Percentiles rank a stretch among this genome's conserved stretches.
phyloP scores from a whole-genome alignment of 2,888 invertebrate genomes.

The Drosophila glabriapex region DNA sequence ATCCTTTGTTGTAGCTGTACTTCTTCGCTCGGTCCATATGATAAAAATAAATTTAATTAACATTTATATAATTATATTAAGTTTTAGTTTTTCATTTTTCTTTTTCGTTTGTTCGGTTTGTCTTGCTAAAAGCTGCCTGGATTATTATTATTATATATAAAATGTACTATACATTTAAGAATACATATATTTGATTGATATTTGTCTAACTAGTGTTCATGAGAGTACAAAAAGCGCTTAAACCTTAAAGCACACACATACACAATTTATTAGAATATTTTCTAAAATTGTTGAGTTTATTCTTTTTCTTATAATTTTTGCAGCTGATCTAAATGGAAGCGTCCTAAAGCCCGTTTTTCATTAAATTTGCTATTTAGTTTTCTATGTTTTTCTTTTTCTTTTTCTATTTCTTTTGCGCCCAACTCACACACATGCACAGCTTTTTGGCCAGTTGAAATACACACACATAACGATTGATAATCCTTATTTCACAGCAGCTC shows the following conservation, averaged over 20 bases:
- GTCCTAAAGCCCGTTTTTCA: slow-evolving; percentile 25
- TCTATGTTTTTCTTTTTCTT: neutral
- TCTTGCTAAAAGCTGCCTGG: slow-evolving; percentile 59
- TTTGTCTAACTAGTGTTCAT: slow-evolving; percentile 69
- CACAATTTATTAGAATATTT: slow-evolving; percentile 33
- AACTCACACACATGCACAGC: slow-evolving; percentile 27
- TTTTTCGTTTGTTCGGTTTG: neutral
- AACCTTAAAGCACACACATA: slow-evolving; percentile 40
- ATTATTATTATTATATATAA: slow-evolving; percentile 44
- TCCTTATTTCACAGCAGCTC: slow-evolving; percentile 23
- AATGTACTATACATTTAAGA: slow-evolving; percentile 46
- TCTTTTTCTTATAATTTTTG: slow-evolving; percentile 9
- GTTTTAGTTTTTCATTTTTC: neutral
- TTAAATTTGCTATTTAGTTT: slow-evolving; percentile 10
- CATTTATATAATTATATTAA: slow-evolving; percentile 9
- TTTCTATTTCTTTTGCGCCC: neutral
- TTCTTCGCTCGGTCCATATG: slow-evolving; percentile 30
- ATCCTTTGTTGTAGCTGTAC: slow-evolving; percentile 37
- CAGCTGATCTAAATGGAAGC: slow-evolving; percentile 43
- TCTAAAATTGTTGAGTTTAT: slow-evolving; percentile 12
- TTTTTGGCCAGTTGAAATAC: slow-evolving; percentile 48
- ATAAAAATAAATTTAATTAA: slow-evolving; percentile 48
- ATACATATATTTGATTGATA: slow-evolving; percentile 40
- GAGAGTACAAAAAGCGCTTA: slow-evolving; percentile 72
- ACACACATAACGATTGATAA: slow-evolving; percentile 24